Conservation (phyloP, 2,113 vertebrate genomes). For the Apeltes quadracus region DNA sequence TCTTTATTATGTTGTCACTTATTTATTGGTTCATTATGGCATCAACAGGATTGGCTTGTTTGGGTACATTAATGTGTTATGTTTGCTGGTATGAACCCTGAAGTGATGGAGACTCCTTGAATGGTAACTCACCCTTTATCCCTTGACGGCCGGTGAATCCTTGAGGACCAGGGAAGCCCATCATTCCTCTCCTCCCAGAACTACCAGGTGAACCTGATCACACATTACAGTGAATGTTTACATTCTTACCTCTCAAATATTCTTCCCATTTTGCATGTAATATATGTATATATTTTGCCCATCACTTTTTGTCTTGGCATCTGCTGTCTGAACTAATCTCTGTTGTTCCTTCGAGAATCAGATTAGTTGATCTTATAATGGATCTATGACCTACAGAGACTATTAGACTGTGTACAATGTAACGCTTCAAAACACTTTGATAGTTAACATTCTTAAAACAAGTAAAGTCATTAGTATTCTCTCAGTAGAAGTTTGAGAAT, state of each 20-base stretch:
- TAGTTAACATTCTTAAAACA: background rate
- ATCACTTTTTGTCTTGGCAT: background rate
- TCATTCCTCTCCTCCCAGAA: constrained; percentile 68
- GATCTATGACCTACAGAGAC: background rate
- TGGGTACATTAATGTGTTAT: background rate
- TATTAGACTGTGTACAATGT: background rate
- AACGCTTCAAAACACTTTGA: background rate
- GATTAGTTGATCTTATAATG: background rate
- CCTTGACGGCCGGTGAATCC: constrained; percentile 73
- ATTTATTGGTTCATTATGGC: background rate
- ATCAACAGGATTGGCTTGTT: background rate
- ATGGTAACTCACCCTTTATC: constrained; percentile 69
- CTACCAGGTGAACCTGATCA: constrained; percentile 72
- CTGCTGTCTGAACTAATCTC: background rate
- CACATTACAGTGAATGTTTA: background rate
- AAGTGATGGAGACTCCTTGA: background rate
- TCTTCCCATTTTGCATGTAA: background rate
- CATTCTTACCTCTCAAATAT: background rate
- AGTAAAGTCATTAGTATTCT: background rate
- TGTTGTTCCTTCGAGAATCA: background rate
- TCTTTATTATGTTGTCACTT: background rate
- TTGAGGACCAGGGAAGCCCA: constrained; percentile 61
- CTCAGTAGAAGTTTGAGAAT: background rate
- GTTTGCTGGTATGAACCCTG: background rate
- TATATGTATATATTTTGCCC: background rate